Base-by-base conservation (phyloP, 2,797 vertebrate genomes). In the Pelochelys cantorii region DNA sequence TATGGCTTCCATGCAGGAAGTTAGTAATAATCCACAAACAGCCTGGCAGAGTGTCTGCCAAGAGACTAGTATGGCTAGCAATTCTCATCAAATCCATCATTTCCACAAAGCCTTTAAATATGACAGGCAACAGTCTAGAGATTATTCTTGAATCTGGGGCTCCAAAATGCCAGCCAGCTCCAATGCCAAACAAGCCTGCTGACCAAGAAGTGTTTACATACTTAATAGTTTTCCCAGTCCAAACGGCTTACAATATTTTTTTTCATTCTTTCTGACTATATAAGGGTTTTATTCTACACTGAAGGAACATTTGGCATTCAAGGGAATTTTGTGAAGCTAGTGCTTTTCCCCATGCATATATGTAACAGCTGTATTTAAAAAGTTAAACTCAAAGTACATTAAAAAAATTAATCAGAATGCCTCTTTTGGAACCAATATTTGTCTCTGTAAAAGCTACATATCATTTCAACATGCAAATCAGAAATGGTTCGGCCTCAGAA, bases 241-340 rank as follows among this genome's bases (percentile, higher is more conserved):
- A 3, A 86, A 56, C 25, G 11, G 18, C 22, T 78, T 0, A 34
- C 65, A 65, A 85, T n/a, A 0, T n/a, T 15, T 53, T 34, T 10
- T 57, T 9, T 48, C 88, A 79, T 29, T 68, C 37, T 37, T 90
- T 82, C 80, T 68, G 31, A 92, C 79, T 31, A 52, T 25, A 7
- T 83, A 91, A 92, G 80, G 57, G 42, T 82, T 74, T 42, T 15
- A 78, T 53, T 0, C 0, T 82, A 71, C 54, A 11, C 4, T 55
- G 18, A 1, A 55, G 82, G 89, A n/a, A 7, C 5, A 20, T 52
- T 79, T 81, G 42, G 59, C 90, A 86, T 90, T 83, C 80, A n/a
- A 42, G 87, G 80, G 88, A 52, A 60, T 78, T 94, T 54, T 84
- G 88, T 20, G 82, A 82, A 68, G 84, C 56, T 84, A 86, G 88